Conservation (phyloP, 2,888 invertebrate genomes). For the Hedya salicella region DNA sequence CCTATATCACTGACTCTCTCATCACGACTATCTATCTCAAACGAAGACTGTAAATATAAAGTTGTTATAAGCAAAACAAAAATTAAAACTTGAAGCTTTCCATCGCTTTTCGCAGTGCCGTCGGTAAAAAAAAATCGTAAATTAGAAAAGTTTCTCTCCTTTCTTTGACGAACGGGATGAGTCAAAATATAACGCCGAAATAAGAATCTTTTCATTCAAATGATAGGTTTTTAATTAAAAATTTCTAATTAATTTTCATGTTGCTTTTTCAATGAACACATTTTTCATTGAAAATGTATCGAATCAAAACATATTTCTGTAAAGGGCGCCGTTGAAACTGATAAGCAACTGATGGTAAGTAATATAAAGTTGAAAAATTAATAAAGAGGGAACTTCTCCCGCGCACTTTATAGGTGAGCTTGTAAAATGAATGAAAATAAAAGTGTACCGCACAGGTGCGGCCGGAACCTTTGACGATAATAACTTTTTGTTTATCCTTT, state of each 20-base stretch:
- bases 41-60: constrained; percentile 66
- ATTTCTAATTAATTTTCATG: constrained; percentile 20
- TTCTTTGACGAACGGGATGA: constrained; percentile 63
- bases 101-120: constrained; percentile 72
- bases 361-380: constrained; percentile 85
- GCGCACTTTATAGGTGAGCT: constrained; percentile 82
- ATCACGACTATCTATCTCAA: not conserved
- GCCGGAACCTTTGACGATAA: constrained; percentile 82
- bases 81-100: constrained; percentile 75
- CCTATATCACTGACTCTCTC: not conserved
- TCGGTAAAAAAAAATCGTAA: constrained; percentile 73
- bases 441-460: constrained; percentile 83
- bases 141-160: constrained; percentile 77
- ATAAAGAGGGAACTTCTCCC: constrained; percentile 82
- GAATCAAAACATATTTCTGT: constrained; percentile 32
- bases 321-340: constrained; percentile 57
- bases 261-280: constrained; percentile 10
- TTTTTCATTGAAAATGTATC: constrained; percentile 30
- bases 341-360: constrained; percentile 78
- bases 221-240: constrained; percentile 42
- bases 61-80: constrained; percentile 72
- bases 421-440: constrained; percentile 85
- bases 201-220: constrained; percentile 46
- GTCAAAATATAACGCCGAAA: constrained; percentile 58
- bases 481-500: constrained; percentile 79